Evolutionary conservation across 2,797 vertebrate species (phyloP), one percentile per base, ranked within the genome.

Genomic region (Fundulus diaphanus): DNA sequence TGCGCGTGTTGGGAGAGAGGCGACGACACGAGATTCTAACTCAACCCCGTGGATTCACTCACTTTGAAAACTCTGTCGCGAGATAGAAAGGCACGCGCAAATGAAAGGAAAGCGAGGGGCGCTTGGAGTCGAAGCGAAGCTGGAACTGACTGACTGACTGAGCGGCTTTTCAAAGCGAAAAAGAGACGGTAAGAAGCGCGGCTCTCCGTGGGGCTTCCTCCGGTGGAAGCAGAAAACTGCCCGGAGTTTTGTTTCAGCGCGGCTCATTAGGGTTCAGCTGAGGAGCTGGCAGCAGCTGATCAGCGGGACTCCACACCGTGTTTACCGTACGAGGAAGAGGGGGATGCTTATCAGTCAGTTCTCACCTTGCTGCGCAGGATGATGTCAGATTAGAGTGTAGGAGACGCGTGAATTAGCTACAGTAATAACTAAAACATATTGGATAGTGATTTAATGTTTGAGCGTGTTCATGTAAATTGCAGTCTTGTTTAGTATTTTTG

Each of bases 171-270:
- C 20, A 2, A 35, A 22, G 52, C 46, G 44, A 16, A 42, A 16
- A 54, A 76, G 56, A 79, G 24, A 78, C 78, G 78, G 92, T 93
- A 79, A 88, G 90, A 9, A 59, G 71, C 37, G 12, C 44, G n/a
- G 57, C 18, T 77, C 73, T 63, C 80, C 35, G 46, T 72, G 73
- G 35, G 49, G 65, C 54, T 16, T 16, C 16, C 70, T 69, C n/a
- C 33, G 56, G 68, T 31, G n/a, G 59, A 40, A 42, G 54, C 49
- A 33, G 1, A 70, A n/a, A 35, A 35, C 15, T 76, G 35, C 7
- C 35, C 12, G 29, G n/a, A 7, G 46, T 82, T 76, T 66, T 52
- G 79, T 79, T 59, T 54, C 27, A 1, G 57, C 66, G 72, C 72
- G 68, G 57, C 52, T 76, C 44, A 52, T 49, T 72, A 51, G 5